phyloP scores from a whole-genome alignment of 2,797 vertebrate genomes.

The Artibeus jamaicensis region DNA sequence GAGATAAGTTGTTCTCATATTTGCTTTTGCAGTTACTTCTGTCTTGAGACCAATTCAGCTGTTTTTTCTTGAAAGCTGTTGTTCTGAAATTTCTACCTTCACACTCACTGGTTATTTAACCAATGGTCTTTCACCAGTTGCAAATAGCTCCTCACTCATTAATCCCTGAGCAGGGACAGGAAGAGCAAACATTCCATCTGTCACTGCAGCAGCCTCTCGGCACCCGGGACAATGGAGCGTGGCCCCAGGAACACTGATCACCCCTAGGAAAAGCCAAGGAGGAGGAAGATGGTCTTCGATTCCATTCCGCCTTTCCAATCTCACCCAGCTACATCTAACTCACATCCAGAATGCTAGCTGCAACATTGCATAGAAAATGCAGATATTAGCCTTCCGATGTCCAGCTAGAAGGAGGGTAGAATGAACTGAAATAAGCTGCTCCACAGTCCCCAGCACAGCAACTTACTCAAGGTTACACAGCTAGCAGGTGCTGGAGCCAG shows the following conservation, averaged over 20 bases:
- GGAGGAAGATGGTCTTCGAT: not conserved
- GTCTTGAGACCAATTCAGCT: not conserved
- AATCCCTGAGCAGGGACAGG: not conserved
- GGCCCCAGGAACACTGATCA: not conserved
- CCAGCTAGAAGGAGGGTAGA: not conserved
- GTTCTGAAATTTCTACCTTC: not conserved
- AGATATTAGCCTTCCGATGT: not conserved
- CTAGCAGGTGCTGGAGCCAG: not conserved
- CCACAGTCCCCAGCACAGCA: not conserved
- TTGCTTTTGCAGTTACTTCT: not conserved
- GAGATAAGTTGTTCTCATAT: not conserved
- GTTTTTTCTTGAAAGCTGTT: not conserved
- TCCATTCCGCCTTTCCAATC: not conserved
- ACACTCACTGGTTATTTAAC: not conserved
- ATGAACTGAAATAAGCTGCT: not conserved
- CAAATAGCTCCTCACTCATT: not conserved
- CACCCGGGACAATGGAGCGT: accelerated
- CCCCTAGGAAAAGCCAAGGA: not conserved
- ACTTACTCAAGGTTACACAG: not conserved
- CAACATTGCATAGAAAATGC: not conserved
- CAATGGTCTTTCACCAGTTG: not conserved
- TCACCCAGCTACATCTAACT: not conserved
- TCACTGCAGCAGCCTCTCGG: not conserved
- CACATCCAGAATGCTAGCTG: not conserved
- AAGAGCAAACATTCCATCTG: not conserved